These are phyloP conservation scores for Penaeus chinensis DNA, from an alignment of 1,140 invertebrate genomes.

Conservation along the genomic window DNA sequence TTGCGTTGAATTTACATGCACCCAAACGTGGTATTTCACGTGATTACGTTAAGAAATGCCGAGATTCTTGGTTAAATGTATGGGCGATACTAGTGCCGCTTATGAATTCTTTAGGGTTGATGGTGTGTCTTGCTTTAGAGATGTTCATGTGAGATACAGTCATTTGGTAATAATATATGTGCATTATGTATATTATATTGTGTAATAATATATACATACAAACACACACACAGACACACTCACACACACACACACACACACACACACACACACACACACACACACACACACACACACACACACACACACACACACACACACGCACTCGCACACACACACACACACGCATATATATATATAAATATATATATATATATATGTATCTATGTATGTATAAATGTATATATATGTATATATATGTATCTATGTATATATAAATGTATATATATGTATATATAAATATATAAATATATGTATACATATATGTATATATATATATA, in stretches of 20 bases:
- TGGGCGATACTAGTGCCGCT: no score
- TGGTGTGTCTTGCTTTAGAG: no score
- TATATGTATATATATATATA: background rate
- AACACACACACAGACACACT: background rate
- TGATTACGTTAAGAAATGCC: no score
- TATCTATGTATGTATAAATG: slow-evolving; percentile 4
- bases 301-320: background rate
- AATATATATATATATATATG: slow-evolving; percentile 18
- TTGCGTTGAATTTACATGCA: no score
- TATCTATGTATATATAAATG: background rate
- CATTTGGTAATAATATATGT: background rate
- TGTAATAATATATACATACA: background rate
- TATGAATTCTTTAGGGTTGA: no score
- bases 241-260: background rate
- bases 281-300: background rate
- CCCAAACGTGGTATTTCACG: no score
- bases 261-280: background rate
- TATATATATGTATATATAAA: slow-evolving; percentile 21
- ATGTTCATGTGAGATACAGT: background rate
- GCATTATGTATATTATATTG: background rate
- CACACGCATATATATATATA: slow-evolving; percentile 2
- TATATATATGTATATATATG: background rate
- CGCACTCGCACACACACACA: background rate
- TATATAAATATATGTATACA: slow-evolving; percentile 9
- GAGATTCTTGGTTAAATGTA: no score